Percentiles rank a stretch among this genome's conserved stretches.
phyloP scores from a whole-genome alignment of 1,140 invertebrate genomes.

The Myzus persicae region DNA sequence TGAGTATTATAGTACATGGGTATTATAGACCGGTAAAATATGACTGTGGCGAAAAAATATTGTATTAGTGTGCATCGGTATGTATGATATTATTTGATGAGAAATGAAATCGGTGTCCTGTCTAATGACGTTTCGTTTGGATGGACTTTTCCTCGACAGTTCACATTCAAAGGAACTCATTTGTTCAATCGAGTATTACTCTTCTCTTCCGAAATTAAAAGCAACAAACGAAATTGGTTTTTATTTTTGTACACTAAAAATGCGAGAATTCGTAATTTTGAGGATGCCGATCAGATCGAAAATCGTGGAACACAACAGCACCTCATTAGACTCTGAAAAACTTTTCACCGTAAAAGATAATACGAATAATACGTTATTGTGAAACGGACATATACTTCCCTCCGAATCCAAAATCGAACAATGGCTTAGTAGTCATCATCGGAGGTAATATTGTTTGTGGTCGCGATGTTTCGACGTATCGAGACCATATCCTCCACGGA shows the following conservation, averaged over 20 bases:
- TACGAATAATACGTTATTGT: not conserved
- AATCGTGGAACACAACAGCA: not conserved
- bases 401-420: too few species aligned
- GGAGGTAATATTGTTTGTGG: not conserved
- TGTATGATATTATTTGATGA: too few species aligned
- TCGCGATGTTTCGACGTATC: too few species aligned
- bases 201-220: too few species aligned
- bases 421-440: not conserved
- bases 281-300: not conserved
- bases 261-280: too few species aligned
- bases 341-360: not conserved
- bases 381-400: not conserved
- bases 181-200: not conserved
- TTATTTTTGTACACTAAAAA: not conserved
- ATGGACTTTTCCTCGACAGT: too few species aligned
- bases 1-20: too few species aligned
- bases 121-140: too few species aligned
- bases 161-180: not conserved
- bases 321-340: not conserved
- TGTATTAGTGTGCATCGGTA: too few species aligned
- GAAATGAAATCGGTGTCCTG: too few species aligned
- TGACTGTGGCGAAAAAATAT: too few species aligned
- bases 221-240: not conserved
- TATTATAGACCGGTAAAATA: too few species aligned
- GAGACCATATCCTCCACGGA: not conserved